Conservation (phyloP, 2,113 vertebrate species). For the Holacanthus passer region DNA sequence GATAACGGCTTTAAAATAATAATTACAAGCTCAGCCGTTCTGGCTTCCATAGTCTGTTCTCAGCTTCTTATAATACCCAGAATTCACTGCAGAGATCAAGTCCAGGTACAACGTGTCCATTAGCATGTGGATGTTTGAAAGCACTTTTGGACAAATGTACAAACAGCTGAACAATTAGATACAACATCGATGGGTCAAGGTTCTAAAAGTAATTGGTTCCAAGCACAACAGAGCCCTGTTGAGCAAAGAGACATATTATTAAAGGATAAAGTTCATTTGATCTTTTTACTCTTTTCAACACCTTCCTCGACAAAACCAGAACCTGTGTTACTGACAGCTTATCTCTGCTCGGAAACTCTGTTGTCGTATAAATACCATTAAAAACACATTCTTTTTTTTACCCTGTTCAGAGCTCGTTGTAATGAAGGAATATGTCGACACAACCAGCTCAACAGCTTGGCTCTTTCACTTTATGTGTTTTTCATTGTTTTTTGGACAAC, state of each 20-base stretch:
- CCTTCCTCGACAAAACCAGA: not conserved
- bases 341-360: not conserved
- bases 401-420: slow-evolving; percentile 5
- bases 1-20: too few species aligned
- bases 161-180: slow-evolving; percentile 1
- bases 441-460: not conserved
- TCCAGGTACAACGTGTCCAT: not conserved
- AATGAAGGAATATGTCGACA: slow-evolving; percentile 47
- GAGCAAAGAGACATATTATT: not conserved
- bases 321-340: not conserved
- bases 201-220: not conserved
- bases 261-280: not conserved
- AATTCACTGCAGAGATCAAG: not conserved
- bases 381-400: slow-evolving; percentile 15
- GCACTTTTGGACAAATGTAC: not conserved
- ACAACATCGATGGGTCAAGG: too few species aligned
- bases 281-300: not conserved
- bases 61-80: not conserved
- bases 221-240: not conserved
- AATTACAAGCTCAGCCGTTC: too few species aligned
- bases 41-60: too few species aligned
- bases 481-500: slow-evolving; percentile 29
- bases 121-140: not conserved
- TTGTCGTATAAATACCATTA: not conserved
- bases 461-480: slow-evolving; percentile 37